Evolutionary conservation across 2,888 invertebrate species (phyloP), one percentile per base, ranked within the genome.

Genomic region (Netelia melanura): DNA sequence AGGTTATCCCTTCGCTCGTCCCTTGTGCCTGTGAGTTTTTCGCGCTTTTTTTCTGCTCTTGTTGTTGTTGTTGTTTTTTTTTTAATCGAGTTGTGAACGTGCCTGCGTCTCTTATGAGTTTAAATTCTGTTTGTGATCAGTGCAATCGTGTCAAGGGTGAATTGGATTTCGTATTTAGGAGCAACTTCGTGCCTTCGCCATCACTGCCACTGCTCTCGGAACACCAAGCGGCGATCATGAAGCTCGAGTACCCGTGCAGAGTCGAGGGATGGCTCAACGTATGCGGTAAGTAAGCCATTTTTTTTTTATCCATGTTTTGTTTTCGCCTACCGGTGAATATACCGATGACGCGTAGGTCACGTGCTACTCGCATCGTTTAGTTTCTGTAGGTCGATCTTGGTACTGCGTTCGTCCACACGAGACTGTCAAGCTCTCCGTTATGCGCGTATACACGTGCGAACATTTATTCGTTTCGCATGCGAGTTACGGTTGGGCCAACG

Each of bases 241-340:
- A 91, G 91, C 90, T 95, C 90, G 94, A 94, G 85, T 95, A 95
- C 91, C 95, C 95, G 11, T 95, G 94, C 89, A 94, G 95, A 77
- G 95, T 95, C 65, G 95, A 95, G 92, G 95, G 95, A 86, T 95
- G 95, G 95, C 94, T 95, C 88, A 95, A 95, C 89, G 94, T 95
- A 88, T 95, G 95, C 91, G 95, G 95, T 95, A 88, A 94, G 95
- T 93, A 44, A 23, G 44, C 25, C 61, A 52, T 68, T 43, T 11
- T 44, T 25, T n/a, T 75, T 38, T 23, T 56, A 48, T 14, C 14
- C 48, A 14, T 14, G 48, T 48, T 48, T 48, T 14, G 14, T 14
- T 48, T 48, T 38, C 38, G 38, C 48, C 14, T 48, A 14, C 48
- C 14, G 48, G 10, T 14, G 11, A 48, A 14, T 14, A 14, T 48